These are phyloP conservation scores for Tetrapedia diversipes DNA, from an alignment of 2,888 invertebrate species.

Conservation along the genomic window DNA sequence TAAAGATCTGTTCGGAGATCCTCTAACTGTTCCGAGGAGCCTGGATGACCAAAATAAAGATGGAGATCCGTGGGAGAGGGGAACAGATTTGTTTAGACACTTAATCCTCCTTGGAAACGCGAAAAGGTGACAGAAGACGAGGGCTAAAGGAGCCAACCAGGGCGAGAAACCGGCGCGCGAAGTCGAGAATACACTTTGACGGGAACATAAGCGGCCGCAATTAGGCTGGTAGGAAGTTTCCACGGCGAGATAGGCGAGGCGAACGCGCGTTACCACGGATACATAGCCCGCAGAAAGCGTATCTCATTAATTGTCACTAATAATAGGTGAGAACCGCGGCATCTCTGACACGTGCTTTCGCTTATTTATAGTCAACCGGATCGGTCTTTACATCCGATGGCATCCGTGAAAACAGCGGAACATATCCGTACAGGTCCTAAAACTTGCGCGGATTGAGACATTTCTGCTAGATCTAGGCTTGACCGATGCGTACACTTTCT, in stretches of 20 bases:
- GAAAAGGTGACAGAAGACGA: constrained; percentile 4
- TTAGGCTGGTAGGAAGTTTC: constrained; percentile 72
- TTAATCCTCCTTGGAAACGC: not conserved
- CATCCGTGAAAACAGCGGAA: constrained; percentile 70
- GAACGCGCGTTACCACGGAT: constrained; percentile 77
- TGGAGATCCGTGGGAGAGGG: too few species aligned
- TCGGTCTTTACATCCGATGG: constrained; percentile 63
- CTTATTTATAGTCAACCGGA: constrained; percentile 66
- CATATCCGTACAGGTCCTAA: constrained; percentile 49
- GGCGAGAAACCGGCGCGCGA: constrained; percentile 30
- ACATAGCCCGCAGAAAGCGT: constrained; percentile 71
- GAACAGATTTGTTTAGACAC: not conserved
- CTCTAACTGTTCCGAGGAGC: too few species aligned
- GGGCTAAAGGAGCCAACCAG: too few species aligned
- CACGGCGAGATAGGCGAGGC: constrained; percentile 75
- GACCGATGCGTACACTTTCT: constrained; percentile 25
- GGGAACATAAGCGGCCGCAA: constrained; percentile 58
- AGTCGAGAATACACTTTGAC: constrained; percentile 55
- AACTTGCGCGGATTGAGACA: constrained; percentile 53
- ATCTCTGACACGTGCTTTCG: constrained; percentile 62
- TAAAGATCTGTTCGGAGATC: too few species aligned
- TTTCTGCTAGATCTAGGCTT: constrained; percentile 39
- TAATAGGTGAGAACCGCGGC: constrained; percentile 68
- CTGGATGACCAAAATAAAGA: too few species aligned
- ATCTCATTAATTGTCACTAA: constrained; percentile 76